These are phyloP conservation scores for Ictalurus punctatus DNA, from an alignment of 2,113 vertebrate species.

Conservation along the genomic window DNA sequence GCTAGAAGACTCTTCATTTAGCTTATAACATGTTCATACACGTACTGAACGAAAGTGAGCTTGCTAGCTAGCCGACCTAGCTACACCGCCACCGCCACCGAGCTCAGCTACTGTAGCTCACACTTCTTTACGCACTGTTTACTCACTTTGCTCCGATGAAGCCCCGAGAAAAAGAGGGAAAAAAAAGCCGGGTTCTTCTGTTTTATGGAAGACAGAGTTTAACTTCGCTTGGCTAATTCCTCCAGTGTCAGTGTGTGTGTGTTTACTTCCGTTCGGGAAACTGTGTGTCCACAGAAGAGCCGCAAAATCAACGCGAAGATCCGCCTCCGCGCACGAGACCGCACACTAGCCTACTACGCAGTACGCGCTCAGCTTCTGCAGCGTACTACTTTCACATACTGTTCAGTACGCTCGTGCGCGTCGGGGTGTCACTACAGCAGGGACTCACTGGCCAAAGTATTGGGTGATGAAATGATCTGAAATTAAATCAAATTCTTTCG, in stretches of 20 bases:
- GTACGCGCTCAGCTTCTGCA: not conserved
- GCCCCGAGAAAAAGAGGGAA: not conserved
- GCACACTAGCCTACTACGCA: too few relatives aligned
- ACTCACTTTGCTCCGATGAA: slow-evolving; percentile 31
- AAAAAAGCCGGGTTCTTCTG: not conserved
- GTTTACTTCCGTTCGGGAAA: slow-evolving; percentile 3
- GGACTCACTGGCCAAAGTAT: not conserved
- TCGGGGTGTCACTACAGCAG: not conserved
- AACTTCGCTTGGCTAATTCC: not conserved
- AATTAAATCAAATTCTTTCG: not conserved
- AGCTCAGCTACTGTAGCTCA: not conserved
- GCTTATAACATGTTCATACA: not conserved
- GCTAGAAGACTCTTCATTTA: not conserved
- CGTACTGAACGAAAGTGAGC: not conserved
- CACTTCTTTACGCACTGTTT: not conserved
- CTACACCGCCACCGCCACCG: not conserved
- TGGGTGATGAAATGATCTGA: not conserved
- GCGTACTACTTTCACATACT: not conserved
- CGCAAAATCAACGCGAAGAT: not conserved
- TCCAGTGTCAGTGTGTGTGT: not conserved
- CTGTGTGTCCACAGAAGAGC: slow-evolving; percentile 40
- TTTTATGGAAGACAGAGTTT: not conserved
- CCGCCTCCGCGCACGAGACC: not conserved
- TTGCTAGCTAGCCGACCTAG: not conserved
- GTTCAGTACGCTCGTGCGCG: not conserved